phyloP scores from a whole-genome alignment of 2,797 vertebrate species.

The Diplodus puntazzo region DNA sequence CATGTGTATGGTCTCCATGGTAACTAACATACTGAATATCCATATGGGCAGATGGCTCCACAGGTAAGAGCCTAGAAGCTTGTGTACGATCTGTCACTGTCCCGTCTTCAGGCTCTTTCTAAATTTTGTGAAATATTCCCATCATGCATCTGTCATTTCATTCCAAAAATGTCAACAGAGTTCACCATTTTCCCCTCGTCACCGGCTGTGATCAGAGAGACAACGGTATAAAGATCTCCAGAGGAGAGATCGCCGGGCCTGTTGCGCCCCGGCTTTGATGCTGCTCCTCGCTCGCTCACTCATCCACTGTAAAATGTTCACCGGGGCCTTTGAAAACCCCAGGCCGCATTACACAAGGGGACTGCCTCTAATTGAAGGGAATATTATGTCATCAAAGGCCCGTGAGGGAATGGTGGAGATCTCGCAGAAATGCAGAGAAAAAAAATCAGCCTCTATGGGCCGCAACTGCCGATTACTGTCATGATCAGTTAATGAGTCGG shows the following conservation, averaged over 20 bases:
- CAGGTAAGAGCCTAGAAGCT: constrained; percentile 9
- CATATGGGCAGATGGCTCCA: constrained; percentile 21
- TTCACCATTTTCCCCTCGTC: not conserved
- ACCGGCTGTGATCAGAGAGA: constrained; percentile 32
- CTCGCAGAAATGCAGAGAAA: constrained; percentile 4
- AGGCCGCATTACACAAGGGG: constrained; percentile 23
- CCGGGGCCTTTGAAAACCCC: constrained; percentile 43
- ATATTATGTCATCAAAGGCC: constrained; percentile 40
- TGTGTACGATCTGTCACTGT: not conserved
- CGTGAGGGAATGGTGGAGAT: constrained; percentile 5
- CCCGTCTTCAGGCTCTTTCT: not conserved
- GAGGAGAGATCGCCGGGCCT: constrained; percentile 15
- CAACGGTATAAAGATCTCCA: constrained; percentile 7
- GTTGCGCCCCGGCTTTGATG: constrained; percentile 37
- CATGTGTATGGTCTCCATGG: constrained; percentile 69
- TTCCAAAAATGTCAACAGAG: constrained; percentile 28
- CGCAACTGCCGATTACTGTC: not conserved
- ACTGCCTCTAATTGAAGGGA: constrained; percentile 39
- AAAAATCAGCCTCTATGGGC: not conserved
- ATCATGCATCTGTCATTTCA: constrained; percentile 4
- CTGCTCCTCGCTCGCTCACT: constrained; percentile 21
- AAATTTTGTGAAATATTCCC: not conserved
- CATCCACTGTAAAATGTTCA: constrained; percentile 34
- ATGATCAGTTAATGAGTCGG: constrained; percentile 4
- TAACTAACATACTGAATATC: constrained; percentile 61